Evolutionary conservation across 2,888 invertebrate species (phyloP).

Genomic region (Dusona sp.): DNA sequence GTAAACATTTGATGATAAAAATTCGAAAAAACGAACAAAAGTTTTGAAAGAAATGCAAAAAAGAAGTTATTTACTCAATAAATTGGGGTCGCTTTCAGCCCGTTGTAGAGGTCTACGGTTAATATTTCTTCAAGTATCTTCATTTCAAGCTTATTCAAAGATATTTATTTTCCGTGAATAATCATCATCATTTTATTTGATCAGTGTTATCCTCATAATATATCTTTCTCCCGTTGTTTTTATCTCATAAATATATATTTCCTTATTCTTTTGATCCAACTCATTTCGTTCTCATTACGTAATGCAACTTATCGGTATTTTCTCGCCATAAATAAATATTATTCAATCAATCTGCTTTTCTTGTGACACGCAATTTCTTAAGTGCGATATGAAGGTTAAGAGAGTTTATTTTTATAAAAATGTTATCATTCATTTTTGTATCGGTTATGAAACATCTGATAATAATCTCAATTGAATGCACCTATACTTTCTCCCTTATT

Average conservation of each 20-base stretch:
- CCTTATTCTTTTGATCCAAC: background rate
- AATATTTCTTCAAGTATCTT: background rate
- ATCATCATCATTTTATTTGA: background rate
- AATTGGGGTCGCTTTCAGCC: too few species aligned
- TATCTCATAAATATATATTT: background rate
- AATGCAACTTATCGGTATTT: background rate
- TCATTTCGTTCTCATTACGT: background rate
- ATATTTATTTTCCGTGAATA: background rate
- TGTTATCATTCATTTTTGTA: constrained; percentile 11
- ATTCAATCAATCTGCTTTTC: background rate
- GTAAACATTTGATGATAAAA: too few species aligned
- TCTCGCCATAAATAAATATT: background rate
- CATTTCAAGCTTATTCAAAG: background rate
- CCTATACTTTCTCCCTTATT: background rate
- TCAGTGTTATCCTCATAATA: background rate
- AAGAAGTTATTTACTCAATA: too few species aligned
- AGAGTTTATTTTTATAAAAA: background rate
- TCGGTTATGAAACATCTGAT: constrained; percentile 3
- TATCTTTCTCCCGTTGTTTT: background rate
- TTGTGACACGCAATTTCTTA: background rate
- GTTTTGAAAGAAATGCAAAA: too few species aligned
- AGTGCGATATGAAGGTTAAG: background rate
- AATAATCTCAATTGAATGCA: constrained; percentile 6
- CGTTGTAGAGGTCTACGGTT: too few species aligned
- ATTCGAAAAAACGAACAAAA: too few species aligned